Evolutionary conservation across 2,113 vertebrate species (phyloP), one percentile per base, ranked within the genome.

Genomic region (Myiopsitta monachus): DNA sequence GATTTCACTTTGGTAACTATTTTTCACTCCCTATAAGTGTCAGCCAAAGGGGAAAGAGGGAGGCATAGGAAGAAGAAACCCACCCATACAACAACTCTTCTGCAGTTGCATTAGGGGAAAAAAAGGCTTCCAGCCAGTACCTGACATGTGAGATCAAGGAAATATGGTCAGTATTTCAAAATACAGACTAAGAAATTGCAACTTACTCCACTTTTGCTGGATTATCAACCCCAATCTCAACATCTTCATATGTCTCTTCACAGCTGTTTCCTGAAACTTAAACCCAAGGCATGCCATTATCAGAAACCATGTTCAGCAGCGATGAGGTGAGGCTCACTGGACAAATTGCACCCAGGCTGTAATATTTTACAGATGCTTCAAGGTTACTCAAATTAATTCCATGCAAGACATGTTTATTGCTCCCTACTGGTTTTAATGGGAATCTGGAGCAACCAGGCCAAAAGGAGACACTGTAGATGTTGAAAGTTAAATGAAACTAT

Each of bases 161-260:
- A 57, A 11, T 26, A n/a, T 3, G 36, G 74, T 26, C 79, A 70
- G 57, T 26, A 66, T 80, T 93, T 70, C 49, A 62, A 94, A 85
- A 46, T 2, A 21, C 30, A 85, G 41, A 47, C 30, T 83, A 80
- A 79, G 59, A 85, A 83, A 72, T 18, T 59, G 55, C 62, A 79
- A 97, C 98, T 98, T 88, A 98, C 98, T 93, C 96, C 7, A 2
- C 39, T 82, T 96, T 97, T 63, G 54, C 39, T 66, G 82, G 52
- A 83, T 79, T 94, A 69, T 93, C 95, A 43, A 82, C 85, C 75
- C 86, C 92, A 91, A 47, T 94, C 51, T 96, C 96, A 84, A 98
- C 97, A 43, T 99, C 99, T 52, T 99, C 99, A 79, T 96, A 97
- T 2, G 95, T 95, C 98, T 99, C 98, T 87, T 98, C 98, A 4